Evolutionary conservation across 2,888 invertebrate species (phyloP).

Genomic region (Cerceris ruficornis): DNA sequence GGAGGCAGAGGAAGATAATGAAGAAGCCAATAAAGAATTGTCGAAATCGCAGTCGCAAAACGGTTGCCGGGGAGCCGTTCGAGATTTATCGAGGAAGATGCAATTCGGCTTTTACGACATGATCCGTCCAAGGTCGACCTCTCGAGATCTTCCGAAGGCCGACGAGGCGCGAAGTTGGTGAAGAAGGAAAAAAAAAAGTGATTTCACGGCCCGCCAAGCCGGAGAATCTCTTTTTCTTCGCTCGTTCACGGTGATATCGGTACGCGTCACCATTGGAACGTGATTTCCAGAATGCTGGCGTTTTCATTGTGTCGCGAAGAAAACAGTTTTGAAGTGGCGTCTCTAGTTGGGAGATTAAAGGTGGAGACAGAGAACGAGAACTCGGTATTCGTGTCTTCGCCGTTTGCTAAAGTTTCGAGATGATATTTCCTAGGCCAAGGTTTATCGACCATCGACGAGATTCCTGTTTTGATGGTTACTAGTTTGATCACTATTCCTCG

Average conservation of each 20-base stretch:
- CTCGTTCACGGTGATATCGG: not conserved
- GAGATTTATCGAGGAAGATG: conserved; percentile 54
- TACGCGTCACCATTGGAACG: not conserved
- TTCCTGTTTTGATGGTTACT: too few species aligned
- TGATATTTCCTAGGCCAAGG: too few species aligned
- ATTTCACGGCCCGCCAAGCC: conserved; percentile 33
- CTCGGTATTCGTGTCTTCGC: too few species aligned
- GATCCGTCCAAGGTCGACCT: conserved; percentile 60
- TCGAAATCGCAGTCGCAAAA: conserved; percentile 24
- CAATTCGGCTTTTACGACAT: conserved; percentile 57
- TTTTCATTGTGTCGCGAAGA: not conserved
- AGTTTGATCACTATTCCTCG: too few species aligned
- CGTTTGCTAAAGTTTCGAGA: too few species aligned
- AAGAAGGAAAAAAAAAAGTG: conserved; percentile 23
- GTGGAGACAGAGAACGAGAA: too few species aligned
- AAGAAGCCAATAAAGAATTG: conserved; percentile 11
- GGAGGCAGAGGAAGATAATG: not conserved
- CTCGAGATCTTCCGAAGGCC: conserved; percentile 53
- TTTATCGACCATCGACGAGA: too few species aligned
- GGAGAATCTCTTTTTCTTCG: conserved; percentile 18
- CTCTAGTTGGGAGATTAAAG: too few species aligned
- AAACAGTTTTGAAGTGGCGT: not conserved
- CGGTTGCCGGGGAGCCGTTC: conserved; percentile 29
- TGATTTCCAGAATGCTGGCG: not conserved
- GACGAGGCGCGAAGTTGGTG: conserved; percentile 43